These are phyloP conservation scores for Microtus montanus DNA, from an alignment of 2,113 vertebrate genomes.

Conservation along the genomic window DNA sequence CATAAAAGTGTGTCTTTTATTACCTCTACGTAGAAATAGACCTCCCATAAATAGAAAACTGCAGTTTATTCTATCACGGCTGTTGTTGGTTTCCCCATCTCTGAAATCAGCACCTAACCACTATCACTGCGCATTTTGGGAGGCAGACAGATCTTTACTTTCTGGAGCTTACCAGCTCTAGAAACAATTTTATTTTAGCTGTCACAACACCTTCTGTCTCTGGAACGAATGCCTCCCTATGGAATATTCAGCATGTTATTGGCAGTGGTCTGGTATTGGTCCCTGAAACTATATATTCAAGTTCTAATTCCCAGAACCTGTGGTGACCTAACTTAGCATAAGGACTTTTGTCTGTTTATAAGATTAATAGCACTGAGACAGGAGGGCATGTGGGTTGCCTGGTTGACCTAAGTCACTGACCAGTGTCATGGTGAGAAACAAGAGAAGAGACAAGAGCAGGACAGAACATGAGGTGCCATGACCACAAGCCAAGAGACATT, in stretches of 20 bases:
- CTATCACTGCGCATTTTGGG: neutral
- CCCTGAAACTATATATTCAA: neutral
- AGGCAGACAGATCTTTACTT: neutral
- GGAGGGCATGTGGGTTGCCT: neutral
- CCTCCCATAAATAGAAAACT: constrained; percentile 22
- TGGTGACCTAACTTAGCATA: neutral
- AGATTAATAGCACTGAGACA: neutral
- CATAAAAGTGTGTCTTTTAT: neutral
- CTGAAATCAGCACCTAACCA: neutral
- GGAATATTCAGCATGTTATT: neutral
- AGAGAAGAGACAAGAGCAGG: neutral
- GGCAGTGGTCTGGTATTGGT: neutral
- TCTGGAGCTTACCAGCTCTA: neutral
- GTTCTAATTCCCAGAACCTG: neutral
- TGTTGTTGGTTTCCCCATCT: neutral
- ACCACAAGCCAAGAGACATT: neutral
- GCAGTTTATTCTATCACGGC: neutral
- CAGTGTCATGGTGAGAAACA: neutral
- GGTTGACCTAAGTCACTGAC: neutral
- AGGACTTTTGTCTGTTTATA: neutral
- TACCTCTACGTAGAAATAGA: constrained; percentile 26
- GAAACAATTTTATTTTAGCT: neutral
- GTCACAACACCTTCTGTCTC: neutral
- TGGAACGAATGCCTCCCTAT: neutral
- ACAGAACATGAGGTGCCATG: neutral